These are phyloP conservation scores for Procambarus virginalis DNA, from an alignment of 1,140 invertebrate species.

Conservation along the genomic window DNA sequence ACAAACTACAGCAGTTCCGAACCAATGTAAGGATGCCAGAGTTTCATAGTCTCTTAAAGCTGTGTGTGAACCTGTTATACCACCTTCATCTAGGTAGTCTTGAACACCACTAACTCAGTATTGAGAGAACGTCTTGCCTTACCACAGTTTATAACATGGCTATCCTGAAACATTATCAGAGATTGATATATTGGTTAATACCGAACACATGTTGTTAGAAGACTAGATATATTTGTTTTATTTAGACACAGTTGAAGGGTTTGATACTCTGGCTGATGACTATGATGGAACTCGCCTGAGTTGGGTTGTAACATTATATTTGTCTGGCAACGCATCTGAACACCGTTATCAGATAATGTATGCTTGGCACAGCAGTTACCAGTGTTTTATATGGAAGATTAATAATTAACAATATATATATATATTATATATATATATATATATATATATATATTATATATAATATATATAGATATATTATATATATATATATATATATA, in stretches of 20 bases:
- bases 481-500: no score
- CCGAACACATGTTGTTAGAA: background rate
- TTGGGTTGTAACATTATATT: background rate
- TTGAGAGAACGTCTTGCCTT: background rate
- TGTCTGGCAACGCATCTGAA: no score
- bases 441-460: no score
- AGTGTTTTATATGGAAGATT: background rate
- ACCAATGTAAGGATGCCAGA: background rate
- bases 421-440: no score
- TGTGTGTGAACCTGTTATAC: background rate
- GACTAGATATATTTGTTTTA: background rate
- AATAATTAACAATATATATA: background rate
- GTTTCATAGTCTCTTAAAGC: background rate
- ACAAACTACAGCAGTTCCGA: constrained; percentile 17
- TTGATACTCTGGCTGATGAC: background rate
- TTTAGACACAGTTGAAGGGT: background rate
- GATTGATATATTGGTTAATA: no score
- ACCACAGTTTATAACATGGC: background rate
- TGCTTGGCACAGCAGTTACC: no score
- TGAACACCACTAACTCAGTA: background rate
- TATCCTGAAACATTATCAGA: background rate
- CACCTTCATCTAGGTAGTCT: background rate
- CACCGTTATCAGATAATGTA: no score
- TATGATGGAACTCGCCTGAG: constrained; percentile 1
- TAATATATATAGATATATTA: no score